Conservation (phyloP, 2,888 invertebrate species). For the Orthonevra nobilis region DNA sequence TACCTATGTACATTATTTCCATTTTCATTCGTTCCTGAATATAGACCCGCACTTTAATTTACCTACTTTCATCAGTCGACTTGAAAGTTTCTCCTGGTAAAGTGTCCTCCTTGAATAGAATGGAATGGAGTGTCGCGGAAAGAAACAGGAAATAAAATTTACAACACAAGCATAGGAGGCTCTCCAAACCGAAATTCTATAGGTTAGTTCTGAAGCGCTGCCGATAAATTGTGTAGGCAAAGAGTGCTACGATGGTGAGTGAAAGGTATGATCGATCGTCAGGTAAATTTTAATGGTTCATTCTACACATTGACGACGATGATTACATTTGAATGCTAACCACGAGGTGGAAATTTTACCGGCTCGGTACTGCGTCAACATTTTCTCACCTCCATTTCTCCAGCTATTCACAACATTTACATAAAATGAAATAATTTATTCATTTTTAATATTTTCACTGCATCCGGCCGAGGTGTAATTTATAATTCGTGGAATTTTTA, state of each 20-base stretch:
- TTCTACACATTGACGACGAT: constrained; percentile 26
- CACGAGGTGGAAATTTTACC: background rate
- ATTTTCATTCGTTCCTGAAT: background rate
- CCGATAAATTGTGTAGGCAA: constrained; percentile 12
- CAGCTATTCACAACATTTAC: constrained; percentile 27
- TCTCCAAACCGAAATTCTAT: background rate
- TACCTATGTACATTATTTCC: no score
- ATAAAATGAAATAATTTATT: constrained; percentile 60
- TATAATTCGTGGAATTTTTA: constrained; percentile 47
- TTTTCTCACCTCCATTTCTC: constrained; percentile 1
- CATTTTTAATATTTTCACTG: constrained; percentile 50
- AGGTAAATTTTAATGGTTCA: constrained; percentile 30
- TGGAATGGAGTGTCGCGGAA: constrained; percentile 11
- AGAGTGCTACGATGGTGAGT: background rate
- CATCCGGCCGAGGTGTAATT: constrained; percentile 20
- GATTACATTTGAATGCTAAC: constrained; percentile 39
- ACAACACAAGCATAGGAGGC: no score
- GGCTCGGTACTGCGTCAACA: constrained; percentile 6
- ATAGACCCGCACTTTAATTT: constrained; percentile 19
- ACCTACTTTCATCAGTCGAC: constrained; percentile 11
- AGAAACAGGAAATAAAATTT: background rate
- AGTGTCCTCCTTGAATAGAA: constrained; percentile 25
- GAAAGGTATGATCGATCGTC: constrained; percentile 21
- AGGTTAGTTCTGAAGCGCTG: constrained; percentile 12
- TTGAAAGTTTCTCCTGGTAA: constrained; percentile 16